Base-by-base conservation (phyloP, 2,888 invertebrate species). In the Pteria penguin region DNA sequence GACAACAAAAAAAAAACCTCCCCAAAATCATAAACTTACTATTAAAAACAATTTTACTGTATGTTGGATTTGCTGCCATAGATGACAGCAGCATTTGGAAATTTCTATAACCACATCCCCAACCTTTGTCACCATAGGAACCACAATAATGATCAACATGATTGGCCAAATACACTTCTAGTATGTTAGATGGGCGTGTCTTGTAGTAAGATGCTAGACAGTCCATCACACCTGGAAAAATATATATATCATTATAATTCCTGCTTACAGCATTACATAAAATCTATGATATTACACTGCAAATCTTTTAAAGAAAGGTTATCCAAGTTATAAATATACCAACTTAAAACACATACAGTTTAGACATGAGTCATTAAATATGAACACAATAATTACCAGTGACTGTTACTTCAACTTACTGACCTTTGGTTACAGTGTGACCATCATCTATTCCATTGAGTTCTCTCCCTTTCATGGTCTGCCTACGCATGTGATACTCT, bases 91-190 rank as follows among this genome's bases (percentile, higher is more conserved):
- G 93, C 97, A 97, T 97, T 92, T 97, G 97, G 92, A 96, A 95
- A 93, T 97, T 97, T 87, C 97, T 94, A 91, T 97, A 97, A 0
- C 97, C 97, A 89, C 97, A 97, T 1, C 97, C 97, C 97, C 97
- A 97, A 8, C 97, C 97, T 85, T 95, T 94, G 92, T 97, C 97
- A 14, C 96, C 97, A 88, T 96, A 96, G 0, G 96, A 96, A 57
- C 96, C 96, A 1, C 96, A 96, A 91, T 96, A 97, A 92, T 97
- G 97, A 91, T 97, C 96, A 57, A 96, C 95, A 0, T 95, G 95
- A 29, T 95, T 95, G 91, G 96, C 96, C 80, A 96, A 93, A 91
- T 95, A 94, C 0, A 95, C 95, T 88, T 94, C 94, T 69, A 94
- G 93, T 73, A 96, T 95, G 87, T 95, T 95, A 57, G 94, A 86